phyloP scores from a whole-genome alignment of 2,113 vertebrate genomes.

The Emydocephalus ijimae region DNA sequence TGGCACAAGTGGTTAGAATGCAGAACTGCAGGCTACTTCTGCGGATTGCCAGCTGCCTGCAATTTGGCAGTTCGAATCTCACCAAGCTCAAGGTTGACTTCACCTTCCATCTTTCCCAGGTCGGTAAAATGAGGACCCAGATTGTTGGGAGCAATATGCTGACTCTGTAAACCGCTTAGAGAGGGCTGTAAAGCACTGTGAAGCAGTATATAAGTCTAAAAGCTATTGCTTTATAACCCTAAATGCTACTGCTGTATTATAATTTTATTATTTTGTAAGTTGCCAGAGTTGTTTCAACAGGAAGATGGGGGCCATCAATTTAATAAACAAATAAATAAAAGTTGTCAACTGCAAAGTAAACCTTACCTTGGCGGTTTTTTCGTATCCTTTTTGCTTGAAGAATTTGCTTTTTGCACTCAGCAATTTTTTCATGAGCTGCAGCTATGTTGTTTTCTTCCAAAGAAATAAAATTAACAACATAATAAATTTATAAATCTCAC shows the following conservation, averaged over 20 bases:
- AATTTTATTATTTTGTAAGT: neutral
- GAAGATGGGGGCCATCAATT: neutral
- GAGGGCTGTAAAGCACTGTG: too few relatives aligned
- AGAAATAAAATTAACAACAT: constrained; percentile 29
- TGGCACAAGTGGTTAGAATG: too few relatives aligned
- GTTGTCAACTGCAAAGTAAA: constrained; percentile 9
- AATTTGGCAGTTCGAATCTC: too few relatives aligned
- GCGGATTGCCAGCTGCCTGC: too few relatives aligned
- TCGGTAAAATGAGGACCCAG: too few relatives aligned
- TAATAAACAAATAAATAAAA: neutral
- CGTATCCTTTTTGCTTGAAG: constrained; percentile 94
- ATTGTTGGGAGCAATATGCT: too few relatives aligned
- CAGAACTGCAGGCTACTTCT: too few relatives aligned
- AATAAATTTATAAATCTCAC: constrained; percentile 15
- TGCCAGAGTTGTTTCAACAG: neutral
- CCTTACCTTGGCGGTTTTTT: constrained; percentile 95
- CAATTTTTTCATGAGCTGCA: constrained; percentile 94
- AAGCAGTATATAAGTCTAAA: too few relatives aligned
- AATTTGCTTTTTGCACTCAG: constrained; percentile 98
- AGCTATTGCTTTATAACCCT: neutral
- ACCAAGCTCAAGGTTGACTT: too few relatives aligned
- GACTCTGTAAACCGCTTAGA: too few relatives aligned
- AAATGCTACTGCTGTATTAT: neutral
- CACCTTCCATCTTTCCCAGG: too few relatives aligned
- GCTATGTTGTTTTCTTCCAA: constrained; percentile 86